Base-by-base conservation (phyloP, 53 echinoderm and acorn worm species). In the Luidia sarsii region DNA sequence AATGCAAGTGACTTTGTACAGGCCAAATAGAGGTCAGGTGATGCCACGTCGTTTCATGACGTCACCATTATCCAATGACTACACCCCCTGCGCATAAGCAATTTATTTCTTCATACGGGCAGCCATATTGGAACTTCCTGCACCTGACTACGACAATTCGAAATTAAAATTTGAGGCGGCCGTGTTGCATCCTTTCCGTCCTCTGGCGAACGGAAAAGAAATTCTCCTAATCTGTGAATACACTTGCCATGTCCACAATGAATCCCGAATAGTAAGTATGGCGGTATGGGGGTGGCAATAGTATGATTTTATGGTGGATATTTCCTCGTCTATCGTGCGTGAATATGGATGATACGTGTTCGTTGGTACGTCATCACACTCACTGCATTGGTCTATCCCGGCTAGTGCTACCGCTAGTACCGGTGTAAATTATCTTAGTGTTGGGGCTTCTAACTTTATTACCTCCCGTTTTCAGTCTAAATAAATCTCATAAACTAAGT, bases 91-190 rank as follows among this genome's bases (percentile, higher is more conserved):
- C 75, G 56, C 70, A 75, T 41, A 67, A 41, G 68, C 64, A 84
- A 77, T 61, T 80, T 50, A 86, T 73, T 82, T 86, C 74, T 86
- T 81, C 85, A 85, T 66, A 60, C 64, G 65, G 87, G 85, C 86
- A 89, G 75, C 89, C 96, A 96, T 96, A 90, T 96, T 96, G 95
- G 92, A 92, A 93, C 96, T 96, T 96, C 96, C 96, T 90, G 85
- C 83, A 72, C 85, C 71, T 48, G 64, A 85, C 61, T 56, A 81
- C 48, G 24, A 22, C 32, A 24, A 11, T 32, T 64, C 50, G 48
- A 49, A 20, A 48, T 52, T 51, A 38, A 72, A 15, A 70, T 27
- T 77, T 77, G 31, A 55, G 61, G 56, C 43, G 20, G 59, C n/a
- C 43, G 18, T 60, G 1, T 32, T 7, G 32, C 23, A 59, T 8